A percentile compares a stretch with the other conserved stretches of the same genome.
Evolutionary conservation across 2,113 vertebrate genomes (phyloP).

Genomic region (Tympanuchus pallidicinctus): DNA sequence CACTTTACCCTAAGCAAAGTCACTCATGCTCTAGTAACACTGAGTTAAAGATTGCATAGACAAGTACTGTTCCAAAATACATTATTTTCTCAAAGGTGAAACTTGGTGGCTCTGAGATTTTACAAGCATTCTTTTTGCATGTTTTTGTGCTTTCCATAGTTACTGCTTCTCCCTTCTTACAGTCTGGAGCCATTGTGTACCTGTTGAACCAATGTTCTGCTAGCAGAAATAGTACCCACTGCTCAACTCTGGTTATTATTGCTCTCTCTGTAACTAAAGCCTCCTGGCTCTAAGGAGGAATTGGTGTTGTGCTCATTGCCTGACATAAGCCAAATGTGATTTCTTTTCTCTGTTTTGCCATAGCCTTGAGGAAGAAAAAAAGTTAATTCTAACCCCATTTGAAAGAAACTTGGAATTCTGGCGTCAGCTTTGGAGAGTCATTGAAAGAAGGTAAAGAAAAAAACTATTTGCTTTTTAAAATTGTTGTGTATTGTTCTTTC

Average conservation of each 20-base stretch:
- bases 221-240: neutral
- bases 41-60: neutral
- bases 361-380: slow-evolving; percentile 95
- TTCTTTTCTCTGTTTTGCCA: neutral
- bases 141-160: neutral
- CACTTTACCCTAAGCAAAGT: neutral
- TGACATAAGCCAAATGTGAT: neutral
- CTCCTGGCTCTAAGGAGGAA: neutral
- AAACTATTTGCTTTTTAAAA: neutral
- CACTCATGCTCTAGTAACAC: neutral
- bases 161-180: neutral
- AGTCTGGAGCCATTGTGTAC: neutral
- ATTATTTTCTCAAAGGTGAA: neutral
- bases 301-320: neutral
- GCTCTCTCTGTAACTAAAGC: neutral
- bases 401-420: slow-evolving; percentile 98
- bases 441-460: slow-evolving; percentile 90
- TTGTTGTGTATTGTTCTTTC: neutral
- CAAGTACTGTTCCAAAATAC: neutral
- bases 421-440: slow-evolving; percentile 98
- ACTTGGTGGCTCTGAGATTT: neutral
- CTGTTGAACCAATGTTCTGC: neutral
- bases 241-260: neutral
- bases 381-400: slow-evolving; percentile 94
- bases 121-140: neutral